Base-by-base conservation (phyloP, 2,888 invertebrate species). In the Neuroscelio doddi region DNA sequence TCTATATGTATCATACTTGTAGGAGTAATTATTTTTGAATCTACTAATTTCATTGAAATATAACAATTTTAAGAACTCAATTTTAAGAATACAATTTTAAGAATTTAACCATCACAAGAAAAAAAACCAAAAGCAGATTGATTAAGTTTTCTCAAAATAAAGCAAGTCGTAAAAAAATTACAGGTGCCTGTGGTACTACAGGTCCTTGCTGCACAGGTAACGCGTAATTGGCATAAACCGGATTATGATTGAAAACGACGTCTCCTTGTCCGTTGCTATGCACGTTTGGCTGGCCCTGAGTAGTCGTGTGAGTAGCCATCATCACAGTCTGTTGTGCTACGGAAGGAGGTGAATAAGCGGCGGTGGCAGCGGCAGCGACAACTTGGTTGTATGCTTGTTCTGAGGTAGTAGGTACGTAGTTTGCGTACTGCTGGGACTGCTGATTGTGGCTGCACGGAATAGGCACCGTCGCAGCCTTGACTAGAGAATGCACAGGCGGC, bases 161-260 rank as follows among this genome's bases (percentile, higher is more conserved):
- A n/a, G n/a, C n/a, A n/a, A n/a, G n/a, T n/a, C n/a, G n/a, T n/a
- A 47, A 34, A 24, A 9, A 29, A 63, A 69, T 69, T 59, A 80
- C 81, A 46, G 73, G 64, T 24, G 76, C 64, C 29, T 77, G 78
- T 44, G 75, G 74, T 56, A 81, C 63, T 56, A 81, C 63, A 51
- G 79, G 71, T 49, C 71, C 75, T 69, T 78, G 80, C 50, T 79
- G 81, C 55, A 79, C 74, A 66, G 81, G 79, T 68, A 81, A 73
- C 61, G 77, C 68, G 52, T 83, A 83, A 71, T 81, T 82, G n/a
- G 77, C 74, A 46, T 82, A 83, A 41, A 81, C 68, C 8, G 78
- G 76, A 68, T 76, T 80, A 41, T 81, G 83, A 47, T 79, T 82
- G 34, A 76, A 82, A 16, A 81, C 69, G 65, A 78, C 72, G 4